Conservation (phyloP, 2,797 vertebrate species). For the Anguilla anguilla region DNA sequence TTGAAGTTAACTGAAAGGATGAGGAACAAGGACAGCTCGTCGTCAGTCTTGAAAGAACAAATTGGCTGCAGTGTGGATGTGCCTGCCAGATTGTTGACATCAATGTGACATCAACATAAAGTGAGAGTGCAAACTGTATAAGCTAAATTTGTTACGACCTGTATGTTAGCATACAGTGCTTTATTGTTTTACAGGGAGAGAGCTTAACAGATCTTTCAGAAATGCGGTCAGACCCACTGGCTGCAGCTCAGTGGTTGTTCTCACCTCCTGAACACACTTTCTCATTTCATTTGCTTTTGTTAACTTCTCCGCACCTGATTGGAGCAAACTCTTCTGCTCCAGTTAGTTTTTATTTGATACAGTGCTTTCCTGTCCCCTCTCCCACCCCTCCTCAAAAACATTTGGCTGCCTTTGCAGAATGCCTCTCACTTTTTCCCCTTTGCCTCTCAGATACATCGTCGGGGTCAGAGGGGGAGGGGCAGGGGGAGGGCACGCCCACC, state of each 20-base stretch:
- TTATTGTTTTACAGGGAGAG: not conserved
- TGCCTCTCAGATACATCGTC: conserved; percentile 88
- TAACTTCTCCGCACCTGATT: not conserved
- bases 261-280: not conserved
- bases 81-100: not conserved
- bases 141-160: not conserved
- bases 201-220: not conserved
- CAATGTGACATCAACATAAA: not conserved
- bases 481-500: conserved; percentile 91
- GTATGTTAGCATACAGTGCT: not conserved
- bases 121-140: not conserved
- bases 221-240: not conserved
- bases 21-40: not conserved
- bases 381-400: not conserved
- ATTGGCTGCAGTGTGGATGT: not conserved
- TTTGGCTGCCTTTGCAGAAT: not conserved
- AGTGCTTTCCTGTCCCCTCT: not conserved
- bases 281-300: not conserved
- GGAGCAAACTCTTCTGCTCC: not conserved
- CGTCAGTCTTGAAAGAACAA: not conserved
- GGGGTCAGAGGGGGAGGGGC: conserved; percentile 96
- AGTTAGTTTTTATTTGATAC: not conserved
- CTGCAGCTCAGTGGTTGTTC: not conserved
- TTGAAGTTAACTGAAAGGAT: not conserved
- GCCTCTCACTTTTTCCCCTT: conserved; percentile 55